Conservation (phyloP, 2,888 invertebrate genomes). For the Neoascia interrupta region DNA sequence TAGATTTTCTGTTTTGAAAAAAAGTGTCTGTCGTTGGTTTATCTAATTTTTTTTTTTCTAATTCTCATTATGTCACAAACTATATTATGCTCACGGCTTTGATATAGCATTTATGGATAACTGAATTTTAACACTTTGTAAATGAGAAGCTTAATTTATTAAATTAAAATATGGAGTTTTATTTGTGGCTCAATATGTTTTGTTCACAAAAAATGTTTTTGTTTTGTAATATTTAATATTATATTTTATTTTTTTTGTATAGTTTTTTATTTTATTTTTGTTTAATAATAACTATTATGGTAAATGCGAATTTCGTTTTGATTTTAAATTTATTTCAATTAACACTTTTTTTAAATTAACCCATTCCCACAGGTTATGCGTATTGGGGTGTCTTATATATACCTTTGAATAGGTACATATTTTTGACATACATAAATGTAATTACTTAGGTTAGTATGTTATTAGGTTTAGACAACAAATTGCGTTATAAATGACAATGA, state of each 20-base stretch:
- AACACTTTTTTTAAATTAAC: slow-evolving; percentile 61
- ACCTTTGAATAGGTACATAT: too few species aligned
- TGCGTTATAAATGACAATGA: too few species aligned
- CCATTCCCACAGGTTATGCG: slow-evolving; percentile 55
- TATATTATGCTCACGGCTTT: slow-evolving; percentile 52
- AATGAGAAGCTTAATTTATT: slow-evolving; percentile 35
- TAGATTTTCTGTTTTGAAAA: slow-evolving; percentile 78
- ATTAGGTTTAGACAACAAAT: too few species aligned
- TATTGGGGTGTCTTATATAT: too few species aligned
- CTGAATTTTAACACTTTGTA: not conserved
- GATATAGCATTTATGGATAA: slow-evolving; percentile 16
- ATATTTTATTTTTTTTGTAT: slow-evolving; percentile 19
- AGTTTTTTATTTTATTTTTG: slow-evolving; percentile 14
- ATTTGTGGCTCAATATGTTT: too few species aligned
- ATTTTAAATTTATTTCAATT: slow-evolving; percentile 6
- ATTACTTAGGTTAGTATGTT: too few species aligned
- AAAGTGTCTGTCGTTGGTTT: slow-evolving; percentile 19
- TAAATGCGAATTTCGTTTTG: slow-evolving; percentile 55
- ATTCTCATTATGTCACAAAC: slow-evolving; percentile 53
- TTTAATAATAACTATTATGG: slow-evolving; percentile 53
- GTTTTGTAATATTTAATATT: slow-evolving; percentile 16
- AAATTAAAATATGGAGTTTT: slow-evolving; percentile 17
- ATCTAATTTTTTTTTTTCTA: slow-evolving; percentile 38
- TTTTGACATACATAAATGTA: too few species aligned
- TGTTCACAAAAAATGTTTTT: slow-evolving; percentile 46